These are phyloP conservation scores for Melolontha melolontha DNA, from an alignment of 2,888 invertebrate genomes.

Conservation along the genomic window DNA sequence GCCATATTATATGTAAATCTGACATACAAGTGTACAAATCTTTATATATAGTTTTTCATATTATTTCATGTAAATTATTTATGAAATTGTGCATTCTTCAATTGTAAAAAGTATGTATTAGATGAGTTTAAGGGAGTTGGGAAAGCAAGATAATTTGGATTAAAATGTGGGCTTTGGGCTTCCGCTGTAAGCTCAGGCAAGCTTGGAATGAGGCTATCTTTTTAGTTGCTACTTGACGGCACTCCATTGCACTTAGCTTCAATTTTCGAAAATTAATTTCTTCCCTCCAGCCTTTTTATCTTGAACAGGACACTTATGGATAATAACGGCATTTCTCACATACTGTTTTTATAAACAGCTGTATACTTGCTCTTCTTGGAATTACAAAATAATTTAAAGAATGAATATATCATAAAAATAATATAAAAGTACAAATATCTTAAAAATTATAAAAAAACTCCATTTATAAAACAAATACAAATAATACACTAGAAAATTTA, in stretches of 20 bases:
- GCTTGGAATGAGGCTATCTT: slow-evolving; percentile 62
- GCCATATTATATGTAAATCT: background rate
- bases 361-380: too few relatives aligned
- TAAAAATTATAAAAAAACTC: too few relatives aligned
- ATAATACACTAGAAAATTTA: too few relatives aligned
- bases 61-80: too few relatives aligned
- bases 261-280: slow-evolving; percentile 33
- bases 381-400: too few relatives aligned
- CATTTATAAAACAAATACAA: too few relatives aligned
- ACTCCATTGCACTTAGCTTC: slow-evolving; percentile 55
- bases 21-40: slow-evolving; percentile 28
- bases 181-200: slow-evolving; percentile 59
- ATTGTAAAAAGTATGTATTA: slow-evolving; percentile 15
- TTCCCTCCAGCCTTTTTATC: slow-evolving; percentile 25
- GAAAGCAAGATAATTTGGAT: slow-evolving; percentile 40
- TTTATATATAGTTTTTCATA: slow-evolving; percentile 39
- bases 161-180: slow-evolving; percentile 57
- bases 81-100: slow-evolving; percentile 1
- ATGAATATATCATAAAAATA: too few relatives aligned
- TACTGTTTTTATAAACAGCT: too few relatives aligned
- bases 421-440: too few relatives aligned
- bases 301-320: slow-evolving; percentile 36
- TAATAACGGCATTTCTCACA: background rate
- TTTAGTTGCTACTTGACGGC: slow-evolving; percentile 54
- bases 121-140: slow-evolving; percentile 40